Evolutionary conservation across 2,888 invertebrate species (phyloP).

Genomic region (Hermaeophaga mercurialis): DNA sequence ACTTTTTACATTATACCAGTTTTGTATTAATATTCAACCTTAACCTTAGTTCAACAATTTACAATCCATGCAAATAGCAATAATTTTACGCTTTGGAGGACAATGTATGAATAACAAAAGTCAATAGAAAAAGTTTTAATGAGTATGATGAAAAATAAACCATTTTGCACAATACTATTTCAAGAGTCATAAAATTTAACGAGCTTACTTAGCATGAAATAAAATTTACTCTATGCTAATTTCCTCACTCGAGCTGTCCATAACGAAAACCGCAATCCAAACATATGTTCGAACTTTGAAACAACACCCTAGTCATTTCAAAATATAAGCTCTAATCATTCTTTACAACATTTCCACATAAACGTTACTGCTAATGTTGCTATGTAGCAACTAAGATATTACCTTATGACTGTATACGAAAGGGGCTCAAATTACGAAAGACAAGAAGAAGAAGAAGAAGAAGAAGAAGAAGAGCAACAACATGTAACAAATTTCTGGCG

Average conservation of each 20-base stretch:
- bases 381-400: constrained; percentile 4
- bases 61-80: too few relatives aligned
- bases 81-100: too few relatives aligned
- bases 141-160: neutral
- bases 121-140: too few relatives aligned
- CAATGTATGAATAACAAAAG: too few relatives aligned
- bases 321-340: constrained; percentile 13
- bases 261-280: constrained; percentile 16
- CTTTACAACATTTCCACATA: constrained; percentile 16
- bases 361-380: constrained; percentile 15
- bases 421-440: constrained; percentile 5
- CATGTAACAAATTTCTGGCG: constrained; percentile 12
- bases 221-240: constrained; percentile 21
- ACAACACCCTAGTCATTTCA: constrained; percentile 9
- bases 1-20: too few relatives aligned
- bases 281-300: constrained; percentile 10
- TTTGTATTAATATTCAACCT: too few relatives aligned
- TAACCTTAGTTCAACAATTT: too few relatives aligned
- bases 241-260: neutral
- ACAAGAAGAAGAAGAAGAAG: constrained; percentile 7
- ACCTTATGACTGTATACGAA: constrained; percentile 4
- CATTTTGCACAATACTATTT: neutral
- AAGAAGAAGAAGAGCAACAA: constrained; percentile 9
- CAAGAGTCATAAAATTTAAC: constrained; percentile 4
- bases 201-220: constrained; percentile 5